Conservation (phyloP, 2,888 invertebrate species). For the Conistra vaccinii region DNA sequence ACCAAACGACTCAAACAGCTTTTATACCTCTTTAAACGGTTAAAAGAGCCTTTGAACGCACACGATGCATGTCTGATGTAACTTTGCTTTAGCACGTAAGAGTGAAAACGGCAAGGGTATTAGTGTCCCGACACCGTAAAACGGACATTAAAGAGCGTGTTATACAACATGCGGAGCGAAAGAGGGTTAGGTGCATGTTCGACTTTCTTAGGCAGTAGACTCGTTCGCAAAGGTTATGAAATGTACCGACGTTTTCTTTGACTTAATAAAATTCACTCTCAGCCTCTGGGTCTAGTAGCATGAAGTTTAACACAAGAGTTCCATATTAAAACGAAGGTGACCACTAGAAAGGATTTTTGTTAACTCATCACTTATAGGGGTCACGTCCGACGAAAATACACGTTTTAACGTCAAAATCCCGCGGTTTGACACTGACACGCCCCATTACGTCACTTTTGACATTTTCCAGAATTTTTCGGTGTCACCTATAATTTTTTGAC, state of each 20-base stretch:
- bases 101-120: conserved; percentile 34
- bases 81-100: conserved; percentile 24
- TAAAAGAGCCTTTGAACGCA: conserved; percentile 8
- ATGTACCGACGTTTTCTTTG: neutral
- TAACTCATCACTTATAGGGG: neutral
- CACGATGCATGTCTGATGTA: conserved; percentile 29
- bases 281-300: neutral
- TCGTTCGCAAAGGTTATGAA: conserved; percentile 9
- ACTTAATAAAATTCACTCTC: neutral
- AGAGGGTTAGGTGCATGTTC: conserved; percentile 10
- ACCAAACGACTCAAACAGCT: conserved; percentile 3
- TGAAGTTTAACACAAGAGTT: neutral
- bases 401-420: no score
- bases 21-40: conserved; percentile 12
- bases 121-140: conserved; percentile 24
- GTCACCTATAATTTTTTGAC: no score
- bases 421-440: no score
- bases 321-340: neutral
- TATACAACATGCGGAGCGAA: neutral
- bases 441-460: no score
- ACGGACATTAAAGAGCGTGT: conserved; percentile 14
- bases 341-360: neutral
- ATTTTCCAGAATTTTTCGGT: no score
- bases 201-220: conserved; percentile 5
- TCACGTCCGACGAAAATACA: no score